phyloP scores from a whole-genome alignment of 2,797 vertebrate genomes.

The Eulemur coronatus region DNA sequence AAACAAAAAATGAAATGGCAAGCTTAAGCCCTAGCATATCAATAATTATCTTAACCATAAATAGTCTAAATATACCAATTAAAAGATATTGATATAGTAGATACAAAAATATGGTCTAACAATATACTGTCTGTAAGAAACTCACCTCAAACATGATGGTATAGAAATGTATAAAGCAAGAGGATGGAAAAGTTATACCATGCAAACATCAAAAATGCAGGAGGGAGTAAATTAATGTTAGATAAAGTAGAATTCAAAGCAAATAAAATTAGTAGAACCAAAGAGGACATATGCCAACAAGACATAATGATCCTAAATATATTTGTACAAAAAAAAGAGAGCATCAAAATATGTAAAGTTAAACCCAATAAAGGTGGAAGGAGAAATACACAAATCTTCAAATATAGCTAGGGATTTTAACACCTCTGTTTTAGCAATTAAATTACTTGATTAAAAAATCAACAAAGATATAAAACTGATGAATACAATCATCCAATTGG shows the following conservation, averaged over 20 bases:
- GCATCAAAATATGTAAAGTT: background rate
- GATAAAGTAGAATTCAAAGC: background rate
- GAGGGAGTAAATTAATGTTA: background rate
- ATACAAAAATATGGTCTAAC: background rate
- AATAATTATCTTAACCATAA: background rate
- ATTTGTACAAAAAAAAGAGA: background rate
- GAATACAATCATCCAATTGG: background rate
- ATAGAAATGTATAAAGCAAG: background rate
- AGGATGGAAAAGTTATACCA: background rate
- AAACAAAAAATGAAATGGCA: background rate
- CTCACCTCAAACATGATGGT: background rate
- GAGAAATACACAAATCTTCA: background rate
- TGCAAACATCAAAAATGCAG: background rate
- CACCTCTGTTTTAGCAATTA: background rate
- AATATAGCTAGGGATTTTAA: background rate
- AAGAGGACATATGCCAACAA: background rate
- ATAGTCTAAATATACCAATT: background rate
- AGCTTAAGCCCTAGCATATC: background rate
- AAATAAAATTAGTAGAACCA: constrained; percentile 7
- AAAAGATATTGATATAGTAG: background rate
- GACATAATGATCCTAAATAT: background rate
- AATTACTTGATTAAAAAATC: background rate
- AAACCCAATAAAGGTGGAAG: background rate
- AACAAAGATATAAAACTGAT: background rate
- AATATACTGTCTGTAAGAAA: background rate